Percentiles rank a stretch among this genome's conserved stretches.
Evolutionary conservation across 2,888 invertebrate genomes (phyloP).

Genomic region (Tenthredo livida): DNA sequence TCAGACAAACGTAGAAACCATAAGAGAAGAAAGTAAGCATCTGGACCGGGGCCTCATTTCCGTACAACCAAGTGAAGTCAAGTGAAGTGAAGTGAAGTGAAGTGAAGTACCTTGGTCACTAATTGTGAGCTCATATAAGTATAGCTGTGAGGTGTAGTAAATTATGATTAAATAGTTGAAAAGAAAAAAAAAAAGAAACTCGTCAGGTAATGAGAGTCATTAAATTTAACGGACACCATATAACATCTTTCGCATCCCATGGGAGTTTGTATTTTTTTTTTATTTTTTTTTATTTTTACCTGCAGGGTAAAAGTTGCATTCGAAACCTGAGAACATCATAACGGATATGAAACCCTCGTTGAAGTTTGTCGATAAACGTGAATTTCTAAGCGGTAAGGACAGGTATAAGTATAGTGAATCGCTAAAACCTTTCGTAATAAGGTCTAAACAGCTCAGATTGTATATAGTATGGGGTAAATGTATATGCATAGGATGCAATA

Average conservation of each 20-base stretch:
- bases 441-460: not conserved
- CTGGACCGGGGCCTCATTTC: slow-evolving; percentile 47
- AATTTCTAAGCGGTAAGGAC: no score
- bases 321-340: no score
- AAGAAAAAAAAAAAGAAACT: not conserved
- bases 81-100: not conserved
- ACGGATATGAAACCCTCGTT: no score
- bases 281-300: not conserved
- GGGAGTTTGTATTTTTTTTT: not conserved
- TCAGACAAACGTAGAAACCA: not conserved
- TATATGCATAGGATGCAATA: not conserved
- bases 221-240: not conserved
- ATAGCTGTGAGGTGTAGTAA: not conserved
- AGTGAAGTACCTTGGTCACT: not conserved
- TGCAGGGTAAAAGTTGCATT: not conserved
- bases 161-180: not conserved
- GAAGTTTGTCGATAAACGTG: no score
- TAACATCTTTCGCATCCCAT: not conserved
- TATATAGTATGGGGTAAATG: not conserved
- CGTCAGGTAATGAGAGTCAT: not conserved
- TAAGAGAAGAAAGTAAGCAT: slow-evolving; percentile 29
- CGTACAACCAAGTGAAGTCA: not conserved
- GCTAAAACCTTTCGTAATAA: not conserved
- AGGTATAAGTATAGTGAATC: no score
- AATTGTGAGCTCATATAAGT: not conserved